These are phyloP conservation scores for Chymomyza caudatula DNA, from an alignment of 2,888 invertebrate genomes.

Conservation along the genomic window DNA sequence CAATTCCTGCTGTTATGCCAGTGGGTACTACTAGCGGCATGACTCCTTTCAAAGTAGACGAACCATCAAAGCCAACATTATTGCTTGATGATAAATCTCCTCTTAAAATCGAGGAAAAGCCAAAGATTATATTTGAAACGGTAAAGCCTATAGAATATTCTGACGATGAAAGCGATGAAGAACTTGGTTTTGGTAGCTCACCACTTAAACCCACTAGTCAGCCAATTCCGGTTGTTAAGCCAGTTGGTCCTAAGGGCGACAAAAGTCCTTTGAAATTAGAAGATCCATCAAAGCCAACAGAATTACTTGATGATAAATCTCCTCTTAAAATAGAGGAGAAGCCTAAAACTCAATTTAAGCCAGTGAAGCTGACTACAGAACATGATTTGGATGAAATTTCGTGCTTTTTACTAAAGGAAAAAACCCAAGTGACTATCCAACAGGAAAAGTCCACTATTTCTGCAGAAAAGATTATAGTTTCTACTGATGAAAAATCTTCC, in stretches of 20 bases:
- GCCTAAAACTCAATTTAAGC: no score
- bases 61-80: slow-evolving; percentile 9
- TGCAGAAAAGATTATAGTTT: neutral
- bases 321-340: neutral
- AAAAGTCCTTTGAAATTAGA: neutral
- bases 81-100: neutral
- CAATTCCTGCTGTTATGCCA: neutral
- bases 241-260: neutral
- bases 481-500: slow-evolving; percentile 5
- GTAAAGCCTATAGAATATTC: slow-evolving; percentile 10
- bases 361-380: no score
- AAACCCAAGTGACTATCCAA: no score
- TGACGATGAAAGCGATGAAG: slow-evolving; percentile 23
- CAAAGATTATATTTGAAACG: slow-evolving; percentile 1
- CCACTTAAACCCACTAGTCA: neutral
- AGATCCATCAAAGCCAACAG: neutral
- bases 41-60: slow-evolving; percentile 1
- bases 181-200: slow-evolving; percentile 3
- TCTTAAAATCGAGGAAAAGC: slow-evolving; percentile 3
- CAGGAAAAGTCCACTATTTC: neutral
- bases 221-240: neutral
- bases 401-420: no score
- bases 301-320: neutral
- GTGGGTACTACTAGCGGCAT: no score
- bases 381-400: no score